phyloP scores from a whole-genome alignment of 2,113 vertebrate genomes.

The Cathartes aura region DNA sequence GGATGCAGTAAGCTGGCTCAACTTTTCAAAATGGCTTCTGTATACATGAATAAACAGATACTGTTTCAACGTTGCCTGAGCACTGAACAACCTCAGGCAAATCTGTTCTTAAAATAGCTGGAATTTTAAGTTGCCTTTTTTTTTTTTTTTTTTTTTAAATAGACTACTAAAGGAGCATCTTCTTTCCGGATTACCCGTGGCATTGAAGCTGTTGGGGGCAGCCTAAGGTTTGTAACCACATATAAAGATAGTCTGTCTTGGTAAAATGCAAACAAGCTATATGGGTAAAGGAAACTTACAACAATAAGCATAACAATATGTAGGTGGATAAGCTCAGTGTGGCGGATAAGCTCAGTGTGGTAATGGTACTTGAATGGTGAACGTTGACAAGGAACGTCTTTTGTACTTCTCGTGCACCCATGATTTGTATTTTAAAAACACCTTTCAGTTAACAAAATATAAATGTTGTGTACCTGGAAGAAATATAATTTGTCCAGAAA shows the following conservation, averaged over 20 bases:
- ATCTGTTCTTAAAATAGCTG: background rate
- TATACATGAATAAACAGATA: background rate
- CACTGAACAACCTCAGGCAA: background rate
- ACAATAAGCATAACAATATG: background rate
- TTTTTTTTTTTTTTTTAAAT: background rate
- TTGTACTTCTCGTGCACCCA: background rate
- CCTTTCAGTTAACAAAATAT: background rate
- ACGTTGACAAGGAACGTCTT: background rate
- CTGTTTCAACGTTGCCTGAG: background rate
- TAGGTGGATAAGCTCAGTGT: background rate
- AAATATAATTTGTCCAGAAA: background rate
- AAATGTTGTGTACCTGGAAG: background rate
- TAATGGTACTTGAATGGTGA: background rate
- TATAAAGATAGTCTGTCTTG: background rate
- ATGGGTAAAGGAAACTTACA: background rate
- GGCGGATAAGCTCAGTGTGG: background rate
- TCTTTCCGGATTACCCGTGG: slow-evolving; percentile 93
- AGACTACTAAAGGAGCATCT: slow-evolving; percentile 98
- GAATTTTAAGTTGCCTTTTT: background rate
- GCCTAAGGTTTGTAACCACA: slow-evolving; percentile 84
- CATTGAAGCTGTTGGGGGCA: slow-evolving; percentile 92
- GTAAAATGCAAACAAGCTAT: background rate
- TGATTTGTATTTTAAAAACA: background rate
- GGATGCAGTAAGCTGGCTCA: background rate
- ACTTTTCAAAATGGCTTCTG: background rate